Evolutionary conservation across 2,888 invertebrate species (phyloP), one percentile per base, ranked within the genome.

Genomic region (Coenonympha arcania): DNA sequence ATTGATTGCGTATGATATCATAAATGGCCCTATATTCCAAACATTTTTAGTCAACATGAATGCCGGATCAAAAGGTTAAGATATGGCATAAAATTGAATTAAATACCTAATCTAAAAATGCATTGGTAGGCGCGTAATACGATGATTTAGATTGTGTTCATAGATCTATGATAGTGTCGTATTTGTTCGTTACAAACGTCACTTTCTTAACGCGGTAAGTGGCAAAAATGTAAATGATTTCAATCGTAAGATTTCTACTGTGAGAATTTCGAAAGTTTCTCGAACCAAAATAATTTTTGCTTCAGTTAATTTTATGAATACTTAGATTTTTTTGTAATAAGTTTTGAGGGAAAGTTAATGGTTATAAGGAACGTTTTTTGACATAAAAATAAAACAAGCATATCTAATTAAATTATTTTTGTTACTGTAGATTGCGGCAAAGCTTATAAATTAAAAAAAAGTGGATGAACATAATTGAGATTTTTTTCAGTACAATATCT

Each of bases 131-230:
- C n/a, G n/a, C 3, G 5, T 24, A 6, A 16, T 15, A 40, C 24
- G 15, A 16, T 24, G 39, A 33, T 1, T 15, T 24, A 20, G 24
- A 45, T 45, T 16, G 16, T 11, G 26, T 44, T 41, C 39, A 26
- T 2, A 48, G 40, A 44, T 50, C 22, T 26, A 18, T 22, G 42
- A 48, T 48, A 48, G 13, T 48, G 48, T 49, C 50, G 36, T 42
- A 50, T 48, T 55, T 42, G 30, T 40, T 34, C 42, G 50, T 42
- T 50, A 48, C 34, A 45, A 40, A 43, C 47, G 54, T 50, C 56
- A 54, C 52, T 56, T 54, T 54, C 62, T 58, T 60, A 37, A 52
- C 33, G 30, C 30, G 18, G 16, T 45, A 37, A 39, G 41, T 52
- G 42, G 31, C 44, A 37, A 34, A 40, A 49, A 36, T 44, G 45